Conservation (phyloP, 2,797 vertebrate species). For the Leptoclinus maculatus region DNA sequence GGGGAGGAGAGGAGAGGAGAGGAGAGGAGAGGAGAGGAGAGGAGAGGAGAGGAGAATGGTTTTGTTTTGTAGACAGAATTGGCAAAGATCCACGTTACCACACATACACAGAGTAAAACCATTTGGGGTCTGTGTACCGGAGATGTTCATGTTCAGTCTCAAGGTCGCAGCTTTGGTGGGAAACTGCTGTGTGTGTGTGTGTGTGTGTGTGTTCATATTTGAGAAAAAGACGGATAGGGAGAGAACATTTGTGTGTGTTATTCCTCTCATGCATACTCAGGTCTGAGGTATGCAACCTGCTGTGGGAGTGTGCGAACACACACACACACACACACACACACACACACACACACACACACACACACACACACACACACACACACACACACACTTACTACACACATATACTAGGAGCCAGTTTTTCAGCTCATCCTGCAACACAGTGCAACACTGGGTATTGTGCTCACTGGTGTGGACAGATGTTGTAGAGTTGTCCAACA, state of each 20-base stretch:
- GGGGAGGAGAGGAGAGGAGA: background rate
- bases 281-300: slow-evolving; percentile 60
- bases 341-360: slow-evolving; percentile 25
- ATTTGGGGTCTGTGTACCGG: slow-evolving; percentile 56
- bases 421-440: slow-evolving; percentile 59
- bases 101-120: slow-evolving; percentile 50
- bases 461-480: slow-evolving; percentile 37
- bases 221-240: slow-evolving; percentile 40
- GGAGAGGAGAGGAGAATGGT: background rate
- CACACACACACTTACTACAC: slow-evolving; percentile 19
- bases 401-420: slow-evolving; percentile 54
- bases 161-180: slow-evolving; percentile 46
- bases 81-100: slow-evolving; percentile 48
- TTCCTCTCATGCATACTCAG: slow-evolving; percentile 48
- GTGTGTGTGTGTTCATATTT: slow-evolving; percentile 25
- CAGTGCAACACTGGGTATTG: slow-evolving; percentile 14
- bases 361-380: slow-evolving; percentile 1
- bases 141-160: slow-evolving; percentile 62
- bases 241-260: slow-evolving; percentile 33
- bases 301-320: slow-evolving; percentile 45
- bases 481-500: slow-evolving; percentile 30
- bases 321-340: slow-evolving; percentile 21
- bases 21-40: background rate
- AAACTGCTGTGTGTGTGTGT: slow-evolving; percentile 30
- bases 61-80: slow-evolving; percentile 31